Base-by-base conservation (phyloP, 2,888 invertebrate genomes). In the Loripinus fragilis region DNA sequence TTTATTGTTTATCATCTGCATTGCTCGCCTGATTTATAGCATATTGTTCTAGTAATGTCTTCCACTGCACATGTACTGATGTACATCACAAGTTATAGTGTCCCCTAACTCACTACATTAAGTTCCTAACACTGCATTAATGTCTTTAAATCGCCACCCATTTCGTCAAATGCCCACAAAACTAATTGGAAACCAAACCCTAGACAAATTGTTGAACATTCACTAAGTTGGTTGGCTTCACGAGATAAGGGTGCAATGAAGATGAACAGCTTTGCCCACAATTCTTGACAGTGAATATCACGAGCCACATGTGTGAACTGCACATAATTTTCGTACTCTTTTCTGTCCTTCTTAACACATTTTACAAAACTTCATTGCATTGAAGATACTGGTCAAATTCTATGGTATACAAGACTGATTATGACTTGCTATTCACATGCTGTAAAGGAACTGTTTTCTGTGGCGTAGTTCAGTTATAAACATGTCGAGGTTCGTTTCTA, bases 121-220 rank as follows among this genome's bases (percentile, higher is more conserved):
- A n/a, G n/a, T n/a, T n/a, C n/a, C n/a, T n/a, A 60, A 60, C 33
- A 60, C 30, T 30, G 33, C 60, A 60, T 60, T 33, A 60, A 60
- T 33, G 60, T 60, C 60, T 33, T 17, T 10, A 60, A 60, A 60
- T 60, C 60, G 15, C 60, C 60, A 33, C 60, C 28, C 33, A 60
- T 33, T 60, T 60, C 33, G 60, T 60, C 60, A 60, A 60, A 33
- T 60, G 20, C 60, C 60, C 60, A 60, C 60, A 60, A 60, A 60
- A 60, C 60, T 60, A 60, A 60, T 60, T 60, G 60, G 60, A 30
- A 60, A 3, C 60, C 60, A 28, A 60, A 5, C 33, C 60, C 17
- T 33, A 60, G 60, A 60, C 60, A 60, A 60, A 60, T 60, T 60
- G 60, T 28, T 33, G 10, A 23, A 28, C 52, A n/a, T 52, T 52